Percentiles rank a stretch among this genome's conserved stretches.
These are phyloP conservation scores for Drosophila maculinotata DNA, from an alignment of 2,888 invertebrate genomes.

Conservation along the genomic window DNA sequence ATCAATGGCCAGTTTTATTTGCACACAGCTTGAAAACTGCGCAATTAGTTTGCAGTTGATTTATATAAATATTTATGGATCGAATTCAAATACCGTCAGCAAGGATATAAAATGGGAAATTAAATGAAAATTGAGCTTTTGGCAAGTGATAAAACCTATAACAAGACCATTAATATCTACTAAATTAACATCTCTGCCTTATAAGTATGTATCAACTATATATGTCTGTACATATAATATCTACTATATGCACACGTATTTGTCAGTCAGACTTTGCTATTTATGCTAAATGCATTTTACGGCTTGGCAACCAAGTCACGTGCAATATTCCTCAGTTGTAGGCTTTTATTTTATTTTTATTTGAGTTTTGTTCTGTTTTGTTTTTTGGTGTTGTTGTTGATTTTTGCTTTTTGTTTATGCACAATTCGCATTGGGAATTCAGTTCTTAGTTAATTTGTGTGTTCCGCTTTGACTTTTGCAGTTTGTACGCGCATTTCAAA, in stretches of 20 bases:
- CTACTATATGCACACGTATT: conserved; percentile 10
- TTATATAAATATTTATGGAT: no score
- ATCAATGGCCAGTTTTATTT: no score
- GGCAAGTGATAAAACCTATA: no score
- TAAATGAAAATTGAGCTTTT: no score
- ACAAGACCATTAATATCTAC: no score
- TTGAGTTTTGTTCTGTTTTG: neutral
- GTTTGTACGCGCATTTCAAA: conserved; percentile 45
- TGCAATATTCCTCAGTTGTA: conserved; percentile 57
- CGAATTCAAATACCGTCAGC: no score
- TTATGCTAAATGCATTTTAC: conserved; percentile 63
- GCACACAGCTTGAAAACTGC: no score
- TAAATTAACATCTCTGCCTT: neutral
- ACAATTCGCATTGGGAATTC: conserved; percentile 34
- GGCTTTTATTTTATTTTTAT: conserved; percentile 7
- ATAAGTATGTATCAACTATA: conserved; percentile 3
- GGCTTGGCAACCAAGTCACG: conserved; percentile 60
- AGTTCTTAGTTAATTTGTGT: conserved; percentile 29
- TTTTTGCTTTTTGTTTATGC: conserved; percentile 14
- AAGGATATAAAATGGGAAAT: no score
- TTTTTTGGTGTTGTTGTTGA: neutral
- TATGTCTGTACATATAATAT: conserved; percentile 1
- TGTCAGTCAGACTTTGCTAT: conserved; percentile 48
- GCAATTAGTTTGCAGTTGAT: no score
- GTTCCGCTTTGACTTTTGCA: conserved; percentile 40